Evolutionary conservation across 1,140 invertebrate species (phyloP), one percentile per base, ranked within the genome.

Genomic region (Achroia grisella): DNA sequence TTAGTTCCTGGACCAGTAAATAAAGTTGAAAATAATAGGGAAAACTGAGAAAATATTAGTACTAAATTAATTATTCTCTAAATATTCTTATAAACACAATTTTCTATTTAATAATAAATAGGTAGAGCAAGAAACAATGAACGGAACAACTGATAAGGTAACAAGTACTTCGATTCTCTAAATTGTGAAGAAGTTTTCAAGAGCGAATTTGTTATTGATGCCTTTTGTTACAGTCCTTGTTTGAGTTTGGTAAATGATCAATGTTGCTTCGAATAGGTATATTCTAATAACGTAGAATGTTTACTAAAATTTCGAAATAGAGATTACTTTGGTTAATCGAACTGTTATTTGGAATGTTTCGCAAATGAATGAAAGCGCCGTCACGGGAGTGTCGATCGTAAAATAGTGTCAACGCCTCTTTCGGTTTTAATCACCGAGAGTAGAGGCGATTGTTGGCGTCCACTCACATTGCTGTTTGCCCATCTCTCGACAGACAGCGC

Each of bases 401-500:
- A 79, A 80, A 82, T 71, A 71, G 70, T 78, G 79, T 79, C 77
- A 80, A 79, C 69, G 69, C 57, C 73, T 79, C 75, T 81, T 62
- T 68, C 65, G 17, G 61, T 59, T 84, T 84, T 84, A 84, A 84
- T 84, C 79, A 84, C 75, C 58, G 73, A 72, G 74, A 83, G 75
- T 81, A 71, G 67, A 64, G 61, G 67, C 68, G 73, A 76, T 79
- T 77, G 77, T 81, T 69, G 66, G 71, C 64, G 62, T 57, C 71
- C 71, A 72, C 74, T 78, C 63, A 58, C 62, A 63, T 63, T 65
- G 52, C 56, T 81, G 77, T 84, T 84, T 84, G 72, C 73, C 63
- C 66, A 75, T 63, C 75, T 78, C 80, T 81, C 71, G 53, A 72
- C 66, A 68, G 68, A 75, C 70, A 68, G 64, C 56, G 68, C 76